Conservation (phyloP, 2,797 vertebrate genomes). For the Sebastes itinus region DNA sequence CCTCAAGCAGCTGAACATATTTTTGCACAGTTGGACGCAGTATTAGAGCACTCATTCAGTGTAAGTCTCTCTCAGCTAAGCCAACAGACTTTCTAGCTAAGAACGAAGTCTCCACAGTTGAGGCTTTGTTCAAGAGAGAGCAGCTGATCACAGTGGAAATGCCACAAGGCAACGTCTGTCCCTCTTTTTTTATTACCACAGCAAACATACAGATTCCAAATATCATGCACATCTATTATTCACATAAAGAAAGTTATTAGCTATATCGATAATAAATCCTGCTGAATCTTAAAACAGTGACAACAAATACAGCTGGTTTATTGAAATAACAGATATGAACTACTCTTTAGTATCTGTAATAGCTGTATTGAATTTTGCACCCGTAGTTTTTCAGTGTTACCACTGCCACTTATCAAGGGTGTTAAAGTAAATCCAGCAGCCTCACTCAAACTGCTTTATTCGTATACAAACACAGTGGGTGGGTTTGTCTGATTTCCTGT, state of each 20-base stretch:
- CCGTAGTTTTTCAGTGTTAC: not conserved
- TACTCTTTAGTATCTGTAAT: not conserved
- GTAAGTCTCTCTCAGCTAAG: not conserved
- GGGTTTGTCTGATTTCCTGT: slow-evolving; percentile 6
- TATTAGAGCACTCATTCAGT: slow-evolving; percentile 2
- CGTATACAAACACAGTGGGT: not conserved
- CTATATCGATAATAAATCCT: not conserved
- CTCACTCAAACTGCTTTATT: not conserved
- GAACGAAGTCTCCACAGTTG: slow-evolving; percentile 51
- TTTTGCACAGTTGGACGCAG: slow-evolving; percentile 49
- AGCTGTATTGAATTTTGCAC: not conserved
- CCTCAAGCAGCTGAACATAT: slow-evolving; percentile 54
- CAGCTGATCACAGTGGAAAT: slow-evolving; percentile 72
- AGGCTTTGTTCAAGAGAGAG: slow-evolving; percentile 66
- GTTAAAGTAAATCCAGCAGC: not conserved
- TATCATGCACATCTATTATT: not conserved
- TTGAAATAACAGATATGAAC: not conserved
- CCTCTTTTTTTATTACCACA: not conserved
- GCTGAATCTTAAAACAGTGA: not conserved
- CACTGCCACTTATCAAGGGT: not conserved
- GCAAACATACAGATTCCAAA: not conserved
- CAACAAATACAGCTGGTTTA: not conserved
- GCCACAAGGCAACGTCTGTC: slow-evolving; percentile 39
- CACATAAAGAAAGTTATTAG: not conserved
- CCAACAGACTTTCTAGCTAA: slow-evolving; percentile 36